phyloP scores from a whole-genome alignment of 1,140 invertebrate genomes.

The Brachionus plicatilis region DNA sequence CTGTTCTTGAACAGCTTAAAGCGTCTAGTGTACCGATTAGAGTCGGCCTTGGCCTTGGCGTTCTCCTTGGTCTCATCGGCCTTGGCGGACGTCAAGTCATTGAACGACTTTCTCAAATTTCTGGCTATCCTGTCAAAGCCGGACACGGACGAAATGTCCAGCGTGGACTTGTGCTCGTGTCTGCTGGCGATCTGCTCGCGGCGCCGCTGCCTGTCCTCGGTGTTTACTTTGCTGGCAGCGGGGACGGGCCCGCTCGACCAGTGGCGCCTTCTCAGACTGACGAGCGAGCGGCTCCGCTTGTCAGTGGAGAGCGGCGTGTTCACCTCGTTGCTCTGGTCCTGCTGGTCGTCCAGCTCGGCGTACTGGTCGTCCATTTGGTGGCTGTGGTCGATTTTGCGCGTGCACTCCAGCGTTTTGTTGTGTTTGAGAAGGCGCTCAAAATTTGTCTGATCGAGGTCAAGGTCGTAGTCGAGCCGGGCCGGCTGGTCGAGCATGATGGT shows the following conservation, averaged over 20 bases:
- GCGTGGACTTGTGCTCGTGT: not conserved
- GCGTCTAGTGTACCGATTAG: not conserved
- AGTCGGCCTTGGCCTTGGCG: not conserved
- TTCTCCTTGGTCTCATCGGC: not conserved
- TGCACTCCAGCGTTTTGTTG: not conserved
- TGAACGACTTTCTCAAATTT: slow-evolving; percentile 17
- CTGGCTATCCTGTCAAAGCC: not conserved
- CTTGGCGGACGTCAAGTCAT: not conserved
- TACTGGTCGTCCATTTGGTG: not conserved
- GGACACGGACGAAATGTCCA: not conserved
- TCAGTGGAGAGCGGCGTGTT: not conserved
- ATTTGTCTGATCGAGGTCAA: not conserved
- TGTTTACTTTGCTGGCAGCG: not conserved
- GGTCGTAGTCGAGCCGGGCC: slow-evolving; percentile 46
- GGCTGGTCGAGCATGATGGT: slow-evolving; percentile 85
- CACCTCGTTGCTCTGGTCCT: not conserved
- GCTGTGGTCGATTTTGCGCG: not conserved
- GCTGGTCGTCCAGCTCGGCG: not conserved
- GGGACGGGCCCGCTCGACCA: not conserved
- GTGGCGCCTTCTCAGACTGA: slow-evolving; percentile 21
- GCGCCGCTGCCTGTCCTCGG: not conserved
- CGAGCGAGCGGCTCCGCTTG: slow-evolving; percentile 13
- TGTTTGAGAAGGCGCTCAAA: not conserved
- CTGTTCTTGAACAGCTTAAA: slow-evolving; percentile 17
- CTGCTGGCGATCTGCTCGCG: not conserved